Percentiles rank a stretch among this genome's conserved stretches.
Conservation (phyloP, 2,113 vertebrate species). For the Paramisgurnus dabryanus region DNA sequence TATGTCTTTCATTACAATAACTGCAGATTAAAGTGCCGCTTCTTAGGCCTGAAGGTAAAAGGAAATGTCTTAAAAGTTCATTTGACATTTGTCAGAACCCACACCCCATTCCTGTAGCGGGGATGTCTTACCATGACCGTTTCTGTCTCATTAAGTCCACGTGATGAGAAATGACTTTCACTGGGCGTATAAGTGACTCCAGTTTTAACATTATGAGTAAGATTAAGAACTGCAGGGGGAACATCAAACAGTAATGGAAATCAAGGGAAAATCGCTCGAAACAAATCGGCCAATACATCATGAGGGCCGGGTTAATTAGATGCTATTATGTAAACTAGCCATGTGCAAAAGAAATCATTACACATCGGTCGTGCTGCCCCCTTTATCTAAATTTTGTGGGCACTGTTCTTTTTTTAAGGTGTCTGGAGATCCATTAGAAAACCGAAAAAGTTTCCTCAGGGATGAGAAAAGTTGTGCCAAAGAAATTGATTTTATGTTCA, state of each 20-base stretch:
- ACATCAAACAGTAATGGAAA: conserved; percentile 62
- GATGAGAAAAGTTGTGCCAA: conserved; percentile 32
- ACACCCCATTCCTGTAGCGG: conserved; percentile 36
- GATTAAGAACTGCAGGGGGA: conserved; percentile 64
- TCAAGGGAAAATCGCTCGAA: conserved; percentile 55
- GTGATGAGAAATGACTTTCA: conserved; percentile 62
- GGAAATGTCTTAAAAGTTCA: conserved; percentile 35
- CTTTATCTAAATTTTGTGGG: conserved; percentile 60
- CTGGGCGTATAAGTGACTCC: conserved; percentile 58
- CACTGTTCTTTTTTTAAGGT: conserved; percentile 54
- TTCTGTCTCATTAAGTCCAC: conserved; percentile 57
- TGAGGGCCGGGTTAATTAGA: conserved; percentile 63
- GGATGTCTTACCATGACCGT: conserved; percentile 48
- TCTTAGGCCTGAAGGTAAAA: conserved; percentile 31
- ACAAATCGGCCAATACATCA: conserved; percentile 66
- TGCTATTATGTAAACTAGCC: conserved; percentile 68
- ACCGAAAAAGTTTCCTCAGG: conserved; percentile 36
- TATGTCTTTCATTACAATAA: conserved; percentile 37
- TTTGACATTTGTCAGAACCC: conserved; percentile 56
- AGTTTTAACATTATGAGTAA: conserved; percentile 66
- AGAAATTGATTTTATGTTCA: conserved; percentile 1
- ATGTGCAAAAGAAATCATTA: conserved; percentile 64
- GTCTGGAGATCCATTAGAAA: conserved; percentile 50
- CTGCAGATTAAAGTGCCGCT: conserved; percentile 44
- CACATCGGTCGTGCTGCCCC: conserved; percentile 32